Conservation (phyloP, 2,113 vertebrate genomes). For the Strigops habroptila region DNA sequence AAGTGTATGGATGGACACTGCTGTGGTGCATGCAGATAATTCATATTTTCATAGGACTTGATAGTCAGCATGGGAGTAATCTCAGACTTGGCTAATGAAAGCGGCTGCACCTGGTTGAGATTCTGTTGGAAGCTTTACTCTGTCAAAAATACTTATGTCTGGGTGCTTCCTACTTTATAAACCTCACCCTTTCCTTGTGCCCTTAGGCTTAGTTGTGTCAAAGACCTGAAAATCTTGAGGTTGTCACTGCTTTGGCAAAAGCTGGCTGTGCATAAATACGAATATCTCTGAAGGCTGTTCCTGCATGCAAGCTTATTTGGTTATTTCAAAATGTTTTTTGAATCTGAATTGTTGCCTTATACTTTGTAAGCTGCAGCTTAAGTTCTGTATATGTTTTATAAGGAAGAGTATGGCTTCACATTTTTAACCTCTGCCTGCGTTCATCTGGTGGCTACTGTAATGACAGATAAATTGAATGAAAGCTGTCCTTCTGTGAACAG, state of each 20-base stretch:
- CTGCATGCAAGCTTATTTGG: background rate
- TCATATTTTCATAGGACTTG: slow-evolving; percentile 32
- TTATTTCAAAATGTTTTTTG: background rate
- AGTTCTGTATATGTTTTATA: background rate
- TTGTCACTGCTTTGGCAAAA: background rate
- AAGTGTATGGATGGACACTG: background rate
- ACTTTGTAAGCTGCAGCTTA: background rate
- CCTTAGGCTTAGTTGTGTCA: background rate
- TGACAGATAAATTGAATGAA: background rate
- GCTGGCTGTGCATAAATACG: background rate
- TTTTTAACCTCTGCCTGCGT: background rate
- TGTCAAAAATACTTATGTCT: background rate
- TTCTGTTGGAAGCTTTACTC: slow-evolving; percentile 35
- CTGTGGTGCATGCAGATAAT: background rate
- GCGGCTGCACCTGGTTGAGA: slow-evolving; percentile 47
- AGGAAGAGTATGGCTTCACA: background rate
- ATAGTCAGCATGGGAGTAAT: slow-evolving; percentile 38
- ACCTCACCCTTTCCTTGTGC: background rate
- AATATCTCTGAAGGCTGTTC: background rate
- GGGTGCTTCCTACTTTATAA: background rate
- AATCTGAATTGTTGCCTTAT: background rate
- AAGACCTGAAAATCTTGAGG: background rate
- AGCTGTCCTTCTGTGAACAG: background rate
- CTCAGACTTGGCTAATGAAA: slow-evolving; percentile 35
- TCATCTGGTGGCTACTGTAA: background rate